Conservation (phyloP, 1,140 invertebrate species). For the Chlorops oryzae region DNA sequence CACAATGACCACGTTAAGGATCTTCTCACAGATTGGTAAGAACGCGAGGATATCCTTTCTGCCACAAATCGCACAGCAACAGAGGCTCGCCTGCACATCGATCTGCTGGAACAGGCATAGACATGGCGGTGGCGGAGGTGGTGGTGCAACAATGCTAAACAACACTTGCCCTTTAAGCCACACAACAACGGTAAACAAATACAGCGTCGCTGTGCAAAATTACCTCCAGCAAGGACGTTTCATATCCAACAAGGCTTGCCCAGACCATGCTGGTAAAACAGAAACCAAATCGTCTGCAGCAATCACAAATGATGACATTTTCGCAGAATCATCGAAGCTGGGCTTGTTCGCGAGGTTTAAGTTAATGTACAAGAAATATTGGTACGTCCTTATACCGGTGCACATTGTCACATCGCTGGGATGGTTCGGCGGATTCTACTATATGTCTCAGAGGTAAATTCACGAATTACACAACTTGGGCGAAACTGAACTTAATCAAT, state of each 20-base stretch:
- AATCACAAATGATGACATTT: slow-evolving; percentile 26
- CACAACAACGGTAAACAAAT: too few relatives aligned
- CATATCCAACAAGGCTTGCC: slow-evolving; percentile 24
- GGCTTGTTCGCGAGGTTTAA: slow-evolving; percentile 78
- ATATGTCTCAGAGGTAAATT: slow-evolving; percentile 73
- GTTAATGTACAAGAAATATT: slow-evolving; percentile 87
- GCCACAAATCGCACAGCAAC: too few relatives aligned
- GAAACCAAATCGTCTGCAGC: slow-evolving; percentile 22
- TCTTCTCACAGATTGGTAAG: too few relatives aligned
- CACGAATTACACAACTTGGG: slow-evolving; percentile 10
- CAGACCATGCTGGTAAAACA: slow-evolving; percentile 22
- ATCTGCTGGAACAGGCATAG: too few relatives aligned
- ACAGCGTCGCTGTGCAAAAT: too few relatives aligned
- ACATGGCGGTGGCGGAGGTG: too few relatives aligned
- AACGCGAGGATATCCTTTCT: too few relatives aligned
- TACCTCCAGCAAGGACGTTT: too few relatives aligned
- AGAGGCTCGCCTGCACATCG: too few relatives aligned
- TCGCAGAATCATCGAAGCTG: slow-evolving; percentile 39
- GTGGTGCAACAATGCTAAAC: slow-evolving; percentile 5
- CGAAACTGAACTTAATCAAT: slow-evolving; percentile 1
- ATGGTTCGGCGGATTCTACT: slow-evolving; percentile 84
- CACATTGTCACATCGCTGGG: slow-evolving; percentile 77
- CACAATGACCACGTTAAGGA: too few relatives aligned
- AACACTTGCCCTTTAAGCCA: neutral
- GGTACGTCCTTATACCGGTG: slow-evolving; percentile 87